These are phyloP conservation scores for Rhabdomys pumilio DNA, from an alignment of 2,797 vertebrate species.

Conservation along the genomic window DNA sequence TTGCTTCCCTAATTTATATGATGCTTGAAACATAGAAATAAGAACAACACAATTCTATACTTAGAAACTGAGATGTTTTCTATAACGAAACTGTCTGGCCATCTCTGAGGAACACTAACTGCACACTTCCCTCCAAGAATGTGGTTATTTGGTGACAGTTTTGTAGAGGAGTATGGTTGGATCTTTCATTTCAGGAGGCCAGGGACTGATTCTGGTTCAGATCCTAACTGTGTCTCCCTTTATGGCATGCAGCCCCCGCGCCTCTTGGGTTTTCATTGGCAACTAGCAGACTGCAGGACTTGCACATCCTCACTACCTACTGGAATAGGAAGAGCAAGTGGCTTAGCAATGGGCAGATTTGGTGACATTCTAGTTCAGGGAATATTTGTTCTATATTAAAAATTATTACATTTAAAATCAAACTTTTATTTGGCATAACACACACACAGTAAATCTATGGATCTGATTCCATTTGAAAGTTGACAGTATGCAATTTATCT, in stretches of 20 bases:
- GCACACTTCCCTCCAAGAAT: not conserved
- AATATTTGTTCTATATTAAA: constrained; percentile 12
- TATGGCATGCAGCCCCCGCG: not conserved
- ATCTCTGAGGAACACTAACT: not conserved
- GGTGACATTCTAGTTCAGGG: not conserved
- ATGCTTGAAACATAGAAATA: constrained; percentile 5
- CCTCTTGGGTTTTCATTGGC: not conserved
- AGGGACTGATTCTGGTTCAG: not conserved
- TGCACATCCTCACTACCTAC: not conserved
- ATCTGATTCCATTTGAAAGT: constrained; percentile 28
- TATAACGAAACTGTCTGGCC: not conserved
- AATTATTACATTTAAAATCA: constrained; percentile 37
- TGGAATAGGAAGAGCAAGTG: constrained; percentile 19
- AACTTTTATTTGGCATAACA: constrained; percentile 15
- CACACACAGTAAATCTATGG: not conserved
- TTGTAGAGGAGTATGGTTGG: not conserved
- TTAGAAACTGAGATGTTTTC: constrained; percentile 20
- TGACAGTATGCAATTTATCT: not conserved
- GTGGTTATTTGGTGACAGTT: not conserved
- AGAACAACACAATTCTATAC: constrained; percentile 6
- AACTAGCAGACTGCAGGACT: not conserved
- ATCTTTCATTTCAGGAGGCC: not conserved
- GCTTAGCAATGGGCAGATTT: not conserved
- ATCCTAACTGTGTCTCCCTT: not conserved
- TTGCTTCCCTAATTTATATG: not conserved